These are phyloP conservation scores for Pelosia muscerda DNA, from an alignment of 2,888 invertebrate genomes.

Conservation along the genomic window DNA sequence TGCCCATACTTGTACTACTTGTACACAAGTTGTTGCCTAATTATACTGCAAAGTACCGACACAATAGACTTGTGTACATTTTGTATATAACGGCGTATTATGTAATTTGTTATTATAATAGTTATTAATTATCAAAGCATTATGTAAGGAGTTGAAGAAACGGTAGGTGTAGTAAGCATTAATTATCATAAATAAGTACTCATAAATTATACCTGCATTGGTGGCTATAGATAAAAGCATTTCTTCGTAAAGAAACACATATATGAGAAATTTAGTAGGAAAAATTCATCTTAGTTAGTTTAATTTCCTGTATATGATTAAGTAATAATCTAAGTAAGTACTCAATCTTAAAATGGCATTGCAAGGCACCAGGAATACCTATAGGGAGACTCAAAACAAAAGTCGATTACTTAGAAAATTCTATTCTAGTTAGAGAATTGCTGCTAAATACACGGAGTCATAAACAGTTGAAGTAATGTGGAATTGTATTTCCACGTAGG, in stretches of 20 bases:
- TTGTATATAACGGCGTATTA: constrained; percentile 8
- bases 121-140: constrained; percentile 6
- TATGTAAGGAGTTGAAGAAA: constrained; percentile 6
- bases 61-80: neutral
- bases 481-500: no score
- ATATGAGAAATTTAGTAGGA: no score
- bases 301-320: neutral
- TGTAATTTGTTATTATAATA: constrained; percentile 11
- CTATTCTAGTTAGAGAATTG: no score
- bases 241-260: neutral
- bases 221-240: neutral
- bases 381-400: no score
- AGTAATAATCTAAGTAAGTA: no score
- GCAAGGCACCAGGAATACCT: no score
- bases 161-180: neutral
- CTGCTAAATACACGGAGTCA: no score
- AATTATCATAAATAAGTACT: constrained; percentile 2
- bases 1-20: neutral
- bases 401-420: no score
- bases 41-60: constrained; percentile 5
- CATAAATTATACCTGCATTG: neutral
- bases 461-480: no score
- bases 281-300: neutral
- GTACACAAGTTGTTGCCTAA: constrained; percentile 8
- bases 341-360: no score